These are phyloP conservation scores for Latrodectus geometricus DNA, from an alignment of 1,140 invertebrate species.

Conservation along the genomic window DNA sequence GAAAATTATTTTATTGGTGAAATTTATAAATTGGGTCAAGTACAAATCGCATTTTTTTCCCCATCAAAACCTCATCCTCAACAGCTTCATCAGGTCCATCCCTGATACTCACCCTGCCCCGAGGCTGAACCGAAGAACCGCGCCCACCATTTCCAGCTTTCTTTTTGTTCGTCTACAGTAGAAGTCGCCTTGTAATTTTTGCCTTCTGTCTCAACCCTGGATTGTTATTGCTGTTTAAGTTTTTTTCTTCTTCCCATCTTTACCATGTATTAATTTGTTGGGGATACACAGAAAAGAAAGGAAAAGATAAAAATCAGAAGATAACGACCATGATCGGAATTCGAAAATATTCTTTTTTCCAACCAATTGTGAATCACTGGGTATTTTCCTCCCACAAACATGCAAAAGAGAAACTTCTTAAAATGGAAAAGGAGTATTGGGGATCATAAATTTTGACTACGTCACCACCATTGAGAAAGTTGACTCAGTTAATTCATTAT, in stretches of 20 bases:
- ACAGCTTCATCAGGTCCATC: slow-evolving; percentile 10
- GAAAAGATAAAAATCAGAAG: too few relatives aligned
- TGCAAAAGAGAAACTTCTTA: too few relatives aligned
- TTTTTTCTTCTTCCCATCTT: not conserved
- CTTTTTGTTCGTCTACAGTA: slow-evolving; percentile 9
- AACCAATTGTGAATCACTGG: not conserved
- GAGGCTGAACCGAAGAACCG: not conserved
- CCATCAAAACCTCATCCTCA: slow-evolving; percentile 18
- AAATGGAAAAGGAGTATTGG: too few relatives aligned
- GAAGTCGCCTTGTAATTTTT: not conserved
- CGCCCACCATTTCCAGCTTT: slow-evolving; percentile 26
- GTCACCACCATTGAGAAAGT: too few relatives aligned
- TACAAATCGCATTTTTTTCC: slow-evolving; percentile 40
- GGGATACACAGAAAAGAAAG: too few relatives aligned
- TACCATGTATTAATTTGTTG: too few relatives aligned
- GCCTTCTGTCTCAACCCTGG: not conserved
- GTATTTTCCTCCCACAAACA: not conserved
- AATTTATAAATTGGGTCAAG: slow-evolving; percentile 55
- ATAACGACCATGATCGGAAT: too few relatives aligned
- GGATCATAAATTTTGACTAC: too few relatives aligned
- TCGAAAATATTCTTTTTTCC: too few relatives aligned
- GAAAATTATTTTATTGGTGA: slow-evolving; percentile 28
- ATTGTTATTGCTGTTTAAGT: not conserved
- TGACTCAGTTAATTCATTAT: too few relatives aligned
- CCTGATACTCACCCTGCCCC: slow-evolving; percentile 5